Base-by-base conservation (phyloP, 2,113 vertebrate genomes). In the Thermophis baileyi region DNA sequence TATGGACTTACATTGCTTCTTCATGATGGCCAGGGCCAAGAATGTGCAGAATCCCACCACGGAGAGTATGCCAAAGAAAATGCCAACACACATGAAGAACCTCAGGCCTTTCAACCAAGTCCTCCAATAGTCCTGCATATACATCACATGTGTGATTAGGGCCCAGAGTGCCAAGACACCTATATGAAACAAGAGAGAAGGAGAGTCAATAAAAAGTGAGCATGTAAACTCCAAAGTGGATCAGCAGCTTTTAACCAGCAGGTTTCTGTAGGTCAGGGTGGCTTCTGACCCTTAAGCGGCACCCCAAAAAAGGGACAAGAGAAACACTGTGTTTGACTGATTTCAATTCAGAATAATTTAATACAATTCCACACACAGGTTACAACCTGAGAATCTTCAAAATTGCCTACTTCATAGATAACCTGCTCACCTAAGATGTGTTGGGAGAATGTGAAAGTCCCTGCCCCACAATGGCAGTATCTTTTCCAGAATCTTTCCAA, bases 91-190 rank as follows among this genome's bases (percentile, higher is more conserved):
- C 94, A 99, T 97, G 96, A 99, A 99, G 97, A 99, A 98, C 90
- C 97, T 98, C 91, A 99, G 98, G 10, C 99, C 99, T 95, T 98
- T 99, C 53, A 99, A 97, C 99, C 99, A 99, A 49, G 99, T 99
- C 96, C 98, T 98, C 99, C 99, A 99, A 97, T 98, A 99, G 96
- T 99, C 99, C 97, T 99, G 98, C 94, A 99, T 97, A 97, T 99
- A 99, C 99, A 99, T 99, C 96, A 99, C 93, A 94, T 99, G 99
- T 1, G 98, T 98, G 97, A 98, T 98, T 92, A 99, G 97, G 69
- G 98, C 96, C 99, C 99, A 99, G n/a, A 99, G 97, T 0, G 99
- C 99, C 97, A 99, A 97, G 94, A 99, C 99, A 95, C 99, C 99
- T 99, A 96, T 90, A 27, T 88, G 44, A 94, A n/a, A 0, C 93